Conservation (phyloP, 2,888 invertebrate genomes). For the Heliconius ethilla region DNA sequence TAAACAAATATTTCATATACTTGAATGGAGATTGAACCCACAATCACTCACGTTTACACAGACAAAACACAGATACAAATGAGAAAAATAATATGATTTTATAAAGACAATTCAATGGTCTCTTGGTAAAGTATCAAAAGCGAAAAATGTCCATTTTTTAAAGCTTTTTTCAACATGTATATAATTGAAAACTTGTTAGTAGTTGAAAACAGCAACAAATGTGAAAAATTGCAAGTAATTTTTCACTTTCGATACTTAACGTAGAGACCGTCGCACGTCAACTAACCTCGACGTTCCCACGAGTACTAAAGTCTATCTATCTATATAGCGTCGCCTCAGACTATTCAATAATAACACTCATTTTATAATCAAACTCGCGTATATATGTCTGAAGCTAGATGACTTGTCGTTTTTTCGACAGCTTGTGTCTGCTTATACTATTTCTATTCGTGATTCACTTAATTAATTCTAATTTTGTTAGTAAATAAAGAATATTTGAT, state of each 20-base stretch:
- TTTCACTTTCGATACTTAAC: too few relatives aligned
- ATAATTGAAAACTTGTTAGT: too few relatives aligned
- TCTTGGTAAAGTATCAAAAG: too few relatives aligned
- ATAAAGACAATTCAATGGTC: background rate
- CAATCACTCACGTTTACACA: too few relatives aligned
- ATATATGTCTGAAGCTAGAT: background rate
- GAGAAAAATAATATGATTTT: background rate
- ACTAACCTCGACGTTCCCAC: background rate
- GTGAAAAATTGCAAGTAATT: too few relatives aligned
- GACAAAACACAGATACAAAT: too few relatives aligned
- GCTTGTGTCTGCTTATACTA: background rate
- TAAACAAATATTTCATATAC: too few relatives aligned
- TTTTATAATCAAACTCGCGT: background rate
- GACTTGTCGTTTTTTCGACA: conserved; percentile 2
- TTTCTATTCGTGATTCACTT: background rate
- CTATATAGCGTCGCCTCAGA: background rate
- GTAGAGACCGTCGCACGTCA: background rate
- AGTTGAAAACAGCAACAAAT: too few relatives aligned
- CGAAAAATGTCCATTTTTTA: too few relatives aligned
- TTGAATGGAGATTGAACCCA: too few relatives aligned
- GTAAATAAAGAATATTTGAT: background rate
- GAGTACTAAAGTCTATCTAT: background rate
- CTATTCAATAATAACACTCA: background rate
- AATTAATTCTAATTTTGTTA: background rate
- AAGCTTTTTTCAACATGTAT: too few relatives aligned